phyloP scores from a whole-genome alignment of 2,797 vertebrate genomes.

The Muraenolepis orangiensis region DNA sequence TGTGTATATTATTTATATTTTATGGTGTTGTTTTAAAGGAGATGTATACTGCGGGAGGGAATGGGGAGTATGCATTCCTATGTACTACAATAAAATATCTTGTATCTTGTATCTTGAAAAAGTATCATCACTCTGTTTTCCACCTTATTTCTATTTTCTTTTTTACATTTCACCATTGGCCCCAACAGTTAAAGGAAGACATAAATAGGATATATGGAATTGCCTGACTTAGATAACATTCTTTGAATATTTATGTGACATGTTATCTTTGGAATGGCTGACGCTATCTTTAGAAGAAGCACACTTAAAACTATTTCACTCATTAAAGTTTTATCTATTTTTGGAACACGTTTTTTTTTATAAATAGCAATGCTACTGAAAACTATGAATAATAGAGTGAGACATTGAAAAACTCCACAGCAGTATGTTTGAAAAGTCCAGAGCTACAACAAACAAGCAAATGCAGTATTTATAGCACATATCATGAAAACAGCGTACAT shows the following conservation, averaged over 20 bases:
- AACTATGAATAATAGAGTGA: slow-evolving; percentile 60
- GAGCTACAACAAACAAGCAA: slow-evolving; percentile 21
- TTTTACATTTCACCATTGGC: background rate
- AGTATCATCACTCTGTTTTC: background rate
- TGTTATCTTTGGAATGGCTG: slow-evolving; percentile 31
- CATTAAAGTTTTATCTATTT: slow-evolving; percentile 24
- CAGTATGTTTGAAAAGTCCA: slow-evolving; percentile 52
- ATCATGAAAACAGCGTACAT: background rate
- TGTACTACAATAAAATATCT: no score
- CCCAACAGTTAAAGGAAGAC: background rate
- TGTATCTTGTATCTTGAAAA: no score
- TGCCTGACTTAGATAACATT: slow-evolving; percentile 9
- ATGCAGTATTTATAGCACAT: background rate
- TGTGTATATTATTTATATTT: no score
- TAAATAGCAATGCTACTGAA: slow-evolving; percentile 50
- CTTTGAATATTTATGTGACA: slow-evolving; percentile 44
- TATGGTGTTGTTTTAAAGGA: no score
- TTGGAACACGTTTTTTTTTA: slow-evolving; percentile 52
- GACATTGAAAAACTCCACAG: slow-evolving; percentile 51
- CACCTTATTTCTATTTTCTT: background rate
- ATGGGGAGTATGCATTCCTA: no score
- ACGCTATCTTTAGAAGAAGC: slow-evolving; percentile 18
- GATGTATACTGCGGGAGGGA: no score
- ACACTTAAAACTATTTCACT: slow-evolving; percentile 52
- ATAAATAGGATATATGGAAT: background rate